Conservation (phyloP, 2,113 vertebrate species). For the Potamarius usumacintae region DNA sequence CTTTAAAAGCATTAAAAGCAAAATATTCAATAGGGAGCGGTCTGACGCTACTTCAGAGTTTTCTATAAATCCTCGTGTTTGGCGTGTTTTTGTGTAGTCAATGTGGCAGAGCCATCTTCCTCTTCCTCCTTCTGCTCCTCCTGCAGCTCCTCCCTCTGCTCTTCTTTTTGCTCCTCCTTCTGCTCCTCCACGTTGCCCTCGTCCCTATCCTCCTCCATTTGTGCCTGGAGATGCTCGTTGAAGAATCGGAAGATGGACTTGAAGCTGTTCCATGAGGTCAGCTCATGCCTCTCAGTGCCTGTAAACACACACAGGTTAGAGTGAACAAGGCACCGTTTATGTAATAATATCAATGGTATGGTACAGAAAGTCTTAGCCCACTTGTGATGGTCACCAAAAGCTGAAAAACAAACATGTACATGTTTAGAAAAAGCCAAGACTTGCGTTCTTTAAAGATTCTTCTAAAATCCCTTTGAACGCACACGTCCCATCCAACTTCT, state of each 20-base stretch:
- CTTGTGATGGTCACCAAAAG: not conserved
- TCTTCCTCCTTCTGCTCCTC: slow-evolving; percentile 6
- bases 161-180: not conserved
- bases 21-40: not conserved
- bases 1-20: slow-evolving; percentile 37
- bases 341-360: not conserved
- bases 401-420: not conserved
- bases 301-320: slow-evolving; percentile 37
- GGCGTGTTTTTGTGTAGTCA: slow-evolving; percentile 39
- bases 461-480: not conserved
- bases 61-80: slow-evolving; percentile 87
- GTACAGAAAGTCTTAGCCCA: too few relatives aligned
- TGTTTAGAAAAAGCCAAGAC: not conserved
- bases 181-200: not conserved
- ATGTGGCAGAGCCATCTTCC: not conserved
- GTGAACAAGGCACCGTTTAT: not conserved
- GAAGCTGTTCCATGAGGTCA: slow-evolving; percentile 95
- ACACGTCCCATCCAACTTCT: not conserved
- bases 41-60: slow-evolving; percentile 54
- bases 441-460: not conserved
- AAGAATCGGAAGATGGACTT: slow-evolving; percentile 92
- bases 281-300: slow-evolving; percentile 96
- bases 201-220: slow-evolving; percentile 63
- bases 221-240: slow-evolving; percentile 76
- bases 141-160: not conserved